Base-by-base conservation (phyloP, 53 echinoderm and acorn worm genomes). In the Holothuria scabra region DNA sequence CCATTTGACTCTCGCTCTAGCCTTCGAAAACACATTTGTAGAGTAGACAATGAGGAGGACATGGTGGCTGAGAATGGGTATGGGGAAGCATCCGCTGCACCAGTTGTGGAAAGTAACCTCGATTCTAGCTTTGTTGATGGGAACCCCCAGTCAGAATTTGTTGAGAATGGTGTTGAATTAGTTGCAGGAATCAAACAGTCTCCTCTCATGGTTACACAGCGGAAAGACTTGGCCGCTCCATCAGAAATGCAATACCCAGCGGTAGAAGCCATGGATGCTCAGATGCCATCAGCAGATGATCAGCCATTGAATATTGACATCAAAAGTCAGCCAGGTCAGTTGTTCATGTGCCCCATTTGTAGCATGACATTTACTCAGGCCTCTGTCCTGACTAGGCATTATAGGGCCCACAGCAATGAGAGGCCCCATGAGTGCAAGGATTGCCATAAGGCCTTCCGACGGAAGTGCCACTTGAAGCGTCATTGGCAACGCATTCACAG, bases 401-500 rank as follows among this genome's bases (percentile, higher is more conserved):
- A 93, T 48, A 84, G 93, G 30, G 91, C 96, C 28, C 96, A 95
- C 90, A 95, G 93, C 74, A 95, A 95, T 56, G 96, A 95, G 65
- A 85, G 96, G 32, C 96, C 96, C 56, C 93, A 91, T 70, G 96
- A 93, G 83, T 95, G 96, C 63, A 91, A 89, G 13, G 96, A 95
- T 66, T 95, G 96, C 68, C 96, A 93, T 30, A 91, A 93, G 49
- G 96, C 96, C 61, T 95, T 95, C 83, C 89, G 96, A 46, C 86
- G 96, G 28, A 95, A 95, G 90, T 95, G 96, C 91, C 96, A 95
- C 38, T 82, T 95, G 28, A 95, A 95, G 81, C 91, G 96, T 32
- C 96, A 95, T 81, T 95, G 96, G 96, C 96, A 95, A 84, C 89
- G 96, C 12, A 95, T 95, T 80, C 96, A 95, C 88, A 95, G 96